Evolutionary conservation across 2,797 vertebrate species (phyloP).

Genomic region (Taeniopygia guttata): DNA sequence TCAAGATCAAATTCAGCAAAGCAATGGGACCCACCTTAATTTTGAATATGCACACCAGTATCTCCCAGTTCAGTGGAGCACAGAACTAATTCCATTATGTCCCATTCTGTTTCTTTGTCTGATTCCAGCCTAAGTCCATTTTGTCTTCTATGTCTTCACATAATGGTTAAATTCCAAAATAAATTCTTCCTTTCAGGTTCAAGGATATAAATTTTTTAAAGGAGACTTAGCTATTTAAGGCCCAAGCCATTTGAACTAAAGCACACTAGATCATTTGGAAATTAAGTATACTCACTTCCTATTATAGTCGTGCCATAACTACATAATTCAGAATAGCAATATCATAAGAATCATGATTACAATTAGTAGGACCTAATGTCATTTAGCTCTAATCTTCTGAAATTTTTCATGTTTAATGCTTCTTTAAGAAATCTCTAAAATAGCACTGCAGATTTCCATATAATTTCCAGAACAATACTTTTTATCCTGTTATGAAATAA

Average conservation of each 20-base stretch:
- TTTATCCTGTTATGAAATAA: background rate
- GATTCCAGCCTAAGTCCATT: background rate
- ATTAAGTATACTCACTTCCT: background rate
- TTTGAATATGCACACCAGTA: background rate
- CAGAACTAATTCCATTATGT: background rate
- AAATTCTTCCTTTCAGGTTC: background rate
- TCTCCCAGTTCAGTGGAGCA: background rate
- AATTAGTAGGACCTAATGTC: conserved; percentile 8
- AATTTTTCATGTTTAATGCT: background rate
- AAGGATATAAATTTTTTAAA: conserved; percentile 1
- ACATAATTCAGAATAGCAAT: background rate
- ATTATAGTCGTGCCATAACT: background rate
- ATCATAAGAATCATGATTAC: conserved; percentile 13
- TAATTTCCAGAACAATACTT: background rate
- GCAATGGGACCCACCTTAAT: background rate
- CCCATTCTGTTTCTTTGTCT: background rate
- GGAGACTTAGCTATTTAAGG: background rate
- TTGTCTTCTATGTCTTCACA: background rate
- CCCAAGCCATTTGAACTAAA: background rate
- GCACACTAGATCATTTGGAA: background rate
- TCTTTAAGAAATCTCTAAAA: background rate
- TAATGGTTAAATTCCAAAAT: background rate
- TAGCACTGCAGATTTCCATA: background rate
- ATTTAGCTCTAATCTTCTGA: background rate
- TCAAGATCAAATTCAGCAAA: background rate